Evolutionary conservation across 64 coral and sea anemone genomes (phyloP).

Genomic region (Dendronephthya gigantea): DNA sequence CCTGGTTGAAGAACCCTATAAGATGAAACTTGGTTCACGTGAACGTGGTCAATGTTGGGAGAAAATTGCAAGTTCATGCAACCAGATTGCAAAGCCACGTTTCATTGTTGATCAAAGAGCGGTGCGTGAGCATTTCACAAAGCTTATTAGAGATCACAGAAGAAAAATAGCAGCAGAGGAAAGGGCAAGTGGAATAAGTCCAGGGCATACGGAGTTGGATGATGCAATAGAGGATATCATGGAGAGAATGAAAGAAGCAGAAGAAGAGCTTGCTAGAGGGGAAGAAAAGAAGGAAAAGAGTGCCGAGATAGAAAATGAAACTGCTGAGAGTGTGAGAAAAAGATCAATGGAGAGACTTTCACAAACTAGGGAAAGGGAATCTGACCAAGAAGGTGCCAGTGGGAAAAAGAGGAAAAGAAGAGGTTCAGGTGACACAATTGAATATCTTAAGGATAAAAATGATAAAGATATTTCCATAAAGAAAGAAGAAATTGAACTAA

Average conservation of each 20-base stretch:
- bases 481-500: slow-evolving; percentile 36
- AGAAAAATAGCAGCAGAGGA: slow-evolving; percentile 43
- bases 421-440: slow-evolving; percentile 36
- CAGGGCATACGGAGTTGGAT: slow-evolving; percentile 26
- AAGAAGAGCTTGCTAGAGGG: slow-evolving; percentile 3
- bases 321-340: slow-evolving; percentile 21
- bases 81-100: neutral
- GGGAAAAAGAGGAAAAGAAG: slow-evolving; percentile 34
- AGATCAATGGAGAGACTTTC: slow-evolving; percentile 29
- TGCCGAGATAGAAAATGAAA: slow-evolving; percentile 15
- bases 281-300: slow-evolving; percentile 21
- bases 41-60: slow-evolving; percentile 7
- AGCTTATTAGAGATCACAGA: slow-evolving; percentile 40
- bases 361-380: slow-evolving; percentile 20
- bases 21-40: slow-evolving; percentile 12
- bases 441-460: slow-evolving; percentile 34
- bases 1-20: neutral
- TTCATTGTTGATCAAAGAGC: slow-evolving; percentile 25
- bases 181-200: slow-evolving; percentile 31
- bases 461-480: slow-evolving; percentile 21
- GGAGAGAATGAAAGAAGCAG: slow-evolving; percentile 10
- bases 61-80: slow-evolving; percentile 17
- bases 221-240: slow-evolving; percentile 27
- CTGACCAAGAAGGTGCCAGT: slow-evolving; percentile 1
- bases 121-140: slow-evolving; percentile 29